Conservation (phyloP, 2,888 invertebrate species). For the Sussaba pulchella region DNA sequence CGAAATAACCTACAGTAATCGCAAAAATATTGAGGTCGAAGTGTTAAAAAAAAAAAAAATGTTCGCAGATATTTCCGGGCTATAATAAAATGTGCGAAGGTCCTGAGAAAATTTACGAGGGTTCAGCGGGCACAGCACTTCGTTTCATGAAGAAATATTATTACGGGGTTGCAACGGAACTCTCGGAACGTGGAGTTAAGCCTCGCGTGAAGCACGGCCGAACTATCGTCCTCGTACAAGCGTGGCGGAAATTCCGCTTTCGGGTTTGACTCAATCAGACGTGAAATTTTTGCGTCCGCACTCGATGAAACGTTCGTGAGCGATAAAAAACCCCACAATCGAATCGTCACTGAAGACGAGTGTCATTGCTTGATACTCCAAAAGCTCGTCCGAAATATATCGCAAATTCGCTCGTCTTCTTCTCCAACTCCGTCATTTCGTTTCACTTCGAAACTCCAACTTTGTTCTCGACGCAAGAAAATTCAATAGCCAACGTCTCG, state of each 20-base stretch:
- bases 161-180: conserved; percentile 40
- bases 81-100: not conserved
- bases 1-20: not conserved
- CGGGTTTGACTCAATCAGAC: conserved; percentile 49
- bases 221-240: conserved; percentile 26
- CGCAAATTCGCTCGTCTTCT: not conserved
- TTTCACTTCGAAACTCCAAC: conserved; percentile 20
- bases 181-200: conserved; percentile 23
- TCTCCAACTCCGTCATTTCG: not conserved
- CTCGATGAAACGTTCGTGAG: too few relatives aligned
- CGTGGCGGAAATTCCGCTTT: conserved; percentile 1
- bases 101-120: not conserved
- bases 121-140: not conserved
- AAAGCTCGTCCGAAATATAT: not conserved
- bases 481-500: conserved; percentile 25
- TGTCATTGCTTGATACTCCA: conserved; percentile 15
- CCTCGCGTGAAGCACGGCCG: conserved; percentile 37
- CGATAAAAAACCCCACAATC: conserved; percentile 15
- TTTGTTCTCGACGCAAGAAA: conserved; percentile 20
- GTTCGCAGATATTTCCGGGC: not conserved
- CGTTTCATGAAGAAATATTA: conserved; percentile 54
- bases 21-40: conserved; percentile 20
- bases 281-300: conserved; percentile 30
- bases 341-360: conserved; percentile 30
- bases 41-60: not conserved